A percentile compares a stretch with the other conserved stretches of the same genome.
These are phyloP conservation scores for Tragulus kanchil DNA, from an alignment of 2,113 vertebrate species.

Conservation along the genomic window DNA sequence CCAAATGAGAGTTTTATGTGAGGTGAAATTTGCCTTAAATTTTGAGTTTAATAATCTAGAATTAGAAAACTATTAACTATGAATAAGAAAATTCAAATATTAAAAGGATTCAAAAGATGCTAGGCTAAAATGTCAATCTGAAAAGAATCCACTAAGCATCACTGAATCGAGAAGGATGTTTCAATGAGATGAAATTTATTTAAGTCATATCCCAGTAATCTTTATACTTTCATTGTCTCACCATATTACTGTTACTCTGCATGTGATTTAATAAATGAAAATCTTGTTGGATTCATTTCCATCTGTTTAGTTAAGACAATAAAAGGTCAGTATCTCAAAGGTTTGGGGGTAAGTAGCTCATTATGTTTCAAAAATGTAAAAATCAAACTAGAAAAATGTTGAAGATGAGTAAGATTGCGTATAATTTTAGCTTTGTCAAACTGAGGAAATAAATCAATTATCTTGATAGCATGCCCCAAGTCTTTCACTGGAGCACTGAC, in stretches of 20 bases:
- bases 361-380: neutral
- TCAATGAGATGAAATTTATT: neutral
- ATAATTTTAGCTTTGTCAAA: neutral
- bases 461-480: neutral
- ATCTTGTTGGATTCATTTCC: neutral
- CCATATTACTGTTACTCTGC: neutral
- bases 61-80: neutral
- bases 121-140: neutral
- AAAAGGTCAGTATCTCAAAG: neutral
- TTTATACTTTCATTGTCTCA: neutral
- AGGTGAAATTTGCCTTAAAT: slow-evolving; percentile 3
- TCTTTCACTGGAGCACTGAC: neutral
- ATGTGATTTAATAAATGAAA: neutral
- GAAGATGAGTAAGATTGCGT: neutral
- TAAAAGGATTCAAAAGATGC: neutral
- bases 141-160: neutral
- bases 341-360: neutral
- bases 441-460: neutral
- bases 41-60: slow-evolving; percentile 18
- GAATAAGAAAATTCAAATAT: neutral
- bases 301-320: neutral
- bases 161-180: neutral
- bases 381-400: neutral
- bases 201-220: neutral
- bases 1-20: neutral